Conservation (phyloP, 1,140 invertebrate genomes). For the Heliconius eleuchia region DNA sequence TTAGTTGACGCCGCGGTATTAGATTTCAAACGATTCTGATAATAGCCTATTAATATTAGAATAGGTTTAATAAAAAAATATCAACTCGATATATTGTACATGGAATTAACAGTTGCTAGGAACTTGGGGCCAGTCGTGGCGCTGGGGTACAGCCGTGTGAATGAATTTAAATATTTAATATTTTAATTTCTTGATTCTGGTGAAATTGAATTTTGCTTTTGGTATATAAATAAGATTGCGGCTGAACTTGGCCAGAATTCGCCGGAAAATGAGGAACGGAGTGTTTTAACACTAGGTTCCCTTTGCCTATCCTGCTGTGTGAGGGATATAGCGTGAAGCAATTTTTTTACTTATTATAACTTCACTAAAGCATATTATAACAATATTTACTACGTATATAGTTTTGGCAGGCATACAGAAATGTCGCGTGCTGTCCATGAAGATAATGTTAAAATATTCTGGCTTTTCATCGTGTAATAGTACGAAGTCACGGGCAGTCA, state of each 20-base stretch:
- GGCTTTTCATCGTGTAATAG: conserved; percentile 22
- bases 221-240: too few relatives aligned
- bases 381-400: not conserved
- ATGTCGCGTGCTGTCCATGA: conserved; percentile 19
- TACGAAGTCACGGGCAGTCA: conserved; percentile 27
- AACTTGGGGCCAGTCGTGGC: not conserved
- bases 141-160: too few relatives aligned
- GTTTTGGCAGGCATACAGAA: not conserved
- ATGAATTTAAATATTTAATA: too few relatives aligned
- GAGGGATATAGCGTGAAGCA: too few relatives aligned
- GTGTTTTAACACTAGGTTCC: too few relatives aligned
- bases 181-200: too few relatives aligned
- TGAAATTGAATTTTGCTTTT: too few relatives aligned
- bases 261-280: too few relatives aligned
- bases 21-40: conserved; percentile 66
- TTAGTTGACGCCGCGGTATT: conserved; percentile 70
- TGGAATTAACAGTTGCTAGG: not conserved
- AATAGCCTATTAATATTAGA: conserved; percentile 73
- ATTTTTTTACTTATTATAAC: too few relatives aligned
- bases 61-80: conserved; percentile 33
- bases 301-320: too few relatives aligned
- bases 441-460: conserved; percentile 8
- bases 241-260: too few relatives aligned
- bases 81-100: not conserved
- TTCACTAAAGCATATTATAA: not conserved